Conservation (phyloP, 2,888 invertebrate genomes). For the Orthosia cruda region DNA sequence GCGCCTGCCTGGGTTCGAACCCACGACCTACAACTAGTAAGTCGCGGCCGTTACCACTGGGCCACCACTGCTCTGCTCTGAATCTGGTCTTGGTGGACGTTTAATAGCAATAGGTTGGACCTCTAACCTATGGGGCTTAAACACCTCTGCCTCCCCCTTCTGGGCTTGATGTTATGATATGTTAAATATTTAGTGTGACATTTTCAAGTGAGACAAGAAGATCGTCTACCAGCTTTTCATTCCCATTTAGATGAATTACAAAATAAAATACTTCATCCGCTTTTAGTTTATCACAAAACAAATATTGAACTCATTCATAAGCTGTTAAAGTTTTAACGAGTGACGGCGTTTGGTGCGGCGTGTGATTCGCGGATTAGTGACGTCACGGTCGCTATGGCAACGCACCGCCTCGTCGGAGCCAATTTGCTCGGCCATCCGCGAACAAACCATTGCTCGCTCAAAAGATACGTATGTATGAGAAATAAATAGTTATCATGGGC, state of each 20-base stretch:
- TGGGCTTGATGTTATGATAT: too few species aligned
- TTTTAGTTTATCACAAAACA: background rate
- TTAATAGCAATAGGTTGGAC: too few species aligned
- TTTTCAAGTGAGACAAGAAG: background rate
- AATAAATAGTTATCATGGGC: constrained; percentile 27
- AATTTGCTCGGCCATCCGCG: constrained; percentile 68
- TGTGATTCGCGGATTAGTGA: constrained; percentile 65
- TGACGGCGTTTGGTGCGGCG: constrained; percentile 39
- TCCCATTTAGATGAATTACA: background rate
- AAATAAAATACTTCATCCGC: background rate
- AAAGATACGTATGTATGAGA: constrained; percentile 11
- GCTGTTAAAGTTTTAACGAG: constrained; percentile 60
- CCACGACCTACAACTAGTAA: too few species aligned
- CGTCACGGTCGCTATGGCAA: constrained; percentile 52
- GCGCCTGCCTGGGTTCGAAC: too few species aligned
- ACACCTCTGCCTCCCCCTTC: too few species aligned
- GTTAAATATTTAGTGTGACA: background rate
- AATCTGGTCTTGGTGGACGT: too few species aligned
- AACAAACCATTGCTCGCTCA: constrained; percentile 44
- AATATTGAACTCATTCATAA: constrained; percentile 10
- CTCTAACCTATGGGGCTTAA: too few species aligned
- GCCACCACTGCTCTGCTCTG: too few species aligned
- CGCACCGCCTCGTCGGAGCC: constrained; percentile 63
- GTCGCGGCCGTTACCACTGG: too few species aligned
- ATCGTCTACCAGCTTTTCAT: too few species aligned